A percentile compares a stretch with the other conserved stretches of the same genome.
These are phyloP conservation scores for Megastigmus dorsalis DNA, from an alignment of 2,888 invertebrate species.

Conservation along the genomic window DNA sequence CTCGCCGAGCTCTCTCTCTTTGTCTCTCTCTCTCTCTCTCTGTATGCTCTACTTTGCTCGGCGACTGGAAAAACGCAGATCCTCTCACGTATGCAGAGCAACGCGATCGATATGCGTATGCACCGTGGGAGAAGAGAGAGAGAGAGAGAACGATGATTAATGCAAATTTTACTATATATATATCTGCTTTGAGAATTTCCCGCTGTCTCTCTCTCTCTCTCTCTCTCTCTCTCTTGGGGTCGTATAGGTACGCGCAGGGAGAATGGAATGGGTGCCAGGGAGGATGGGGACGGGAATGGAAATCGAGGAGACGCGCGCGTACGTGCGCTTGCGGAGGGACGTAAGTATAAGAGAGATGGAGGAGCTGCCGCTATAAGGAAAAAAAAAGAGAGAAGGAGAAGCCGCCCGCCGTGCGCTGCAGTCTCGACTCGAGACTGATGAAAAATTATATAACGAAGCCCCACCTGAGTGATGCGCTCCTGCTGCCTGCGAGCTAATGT, in stretches of 20 bases:
- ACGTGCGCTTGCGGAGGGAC: no score
- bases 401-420: no score
- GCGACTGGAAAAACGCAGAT: no score
- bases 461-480: no score
- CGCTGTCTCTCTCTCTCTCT: not conserved
- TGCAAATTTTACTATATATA: no score
- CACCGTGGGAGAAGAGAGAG: not conserved
- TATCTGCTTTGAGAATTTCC: not conserved
- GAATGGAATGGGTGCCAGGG: not conserved
- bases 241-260: not conserved
- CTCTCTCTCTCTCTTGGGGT: no score
- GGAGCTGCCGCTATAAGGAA: not conserved
- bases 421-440: no score
- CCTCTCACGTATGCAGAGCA: not conserved
- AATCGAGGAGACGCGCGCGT: constrained; percentile 18
- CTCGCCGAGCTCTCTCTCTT: constrained; percentile 33
- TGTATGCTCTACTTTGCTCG: no score
- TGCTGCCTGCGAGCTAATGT: no score
- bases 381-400: not conserved
- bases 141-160: not conserved
- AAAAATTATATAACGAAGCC: no score
- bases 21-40: no score
- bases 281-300: constrained; percentile 6
- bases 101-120: not conserved
- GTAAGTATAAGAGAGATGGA: not conserved